Evolutionary conservation across 2,888 invertebrate species (phyloP).

Genomic region (Brachyptera risi): DNA sequence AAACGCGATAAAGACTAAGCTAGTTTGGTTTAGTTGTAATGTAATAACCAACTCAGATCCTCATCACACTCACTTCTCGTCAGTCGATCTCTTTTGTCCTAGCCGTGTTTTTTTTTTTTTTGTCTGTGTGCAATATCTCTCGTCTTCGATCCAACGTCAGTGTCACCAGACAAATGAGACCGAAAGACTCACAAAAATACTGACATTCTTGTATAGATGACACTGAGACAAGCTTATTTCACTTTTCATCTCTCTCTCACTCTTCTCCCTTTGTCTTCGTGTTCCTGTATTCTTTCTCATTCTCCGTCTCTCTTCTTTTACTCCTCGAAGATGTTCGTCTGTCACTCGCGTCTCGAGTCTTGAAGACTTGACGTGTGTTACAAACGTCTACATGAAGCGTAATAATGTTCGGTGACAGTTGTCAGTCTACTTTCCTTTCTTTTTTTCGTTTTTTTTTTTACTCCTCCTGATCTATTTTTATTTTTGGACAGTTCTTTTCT

Average conservation of each 20-base stretch:
- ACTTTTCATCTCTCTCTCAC: conserved; percentile 28
- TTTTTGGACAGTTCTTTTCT: too few relatives aligned
- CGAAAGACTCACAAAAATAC: conserved; percentile 30
- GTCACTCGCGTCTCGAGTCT: conserved; percentile 30
- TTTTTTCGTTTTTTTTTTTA: too few relatives aligned
- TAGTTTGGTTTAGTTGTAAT: too few relatives aligned
- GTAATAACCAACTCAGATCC: too few relatives aligned
- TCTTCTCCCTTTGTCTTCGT: conserved; percentile 33
- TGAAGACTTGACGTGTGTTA: conserved; percentile 28
- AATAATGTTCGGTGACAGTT: conserved; percentile 48
- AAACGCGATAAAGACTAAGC: too few relatives aligned
- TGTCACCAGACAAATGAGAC: conserved; percentile 33
- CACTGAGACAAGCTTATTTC: conserved; percentile 34
- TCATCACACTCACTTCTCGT: too few relatives aligned
- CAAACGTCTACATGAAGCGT: conserved; percentile 37
- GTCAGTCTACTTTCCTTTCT: conserved; percentile 41
- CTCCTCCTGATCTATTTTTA: too few relatives aligned
- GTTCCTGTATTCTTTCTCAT: too few relatives aligned
- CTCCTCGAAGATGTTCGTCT: conserved; percentile 29
- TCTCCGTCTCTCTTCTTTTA: conserved; percentile 23
- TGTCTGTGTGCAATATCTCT: conserved; percentile 6
- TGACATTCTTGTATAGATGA: conserved; percentile 31
- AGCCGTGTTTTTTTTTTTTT: too few relatives aligned
- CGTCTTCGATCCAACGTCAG: conserved; percentile 21
- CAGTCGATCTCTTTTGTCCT: too few relatives aligned